Conservation (phyloP, 2,113 vertebrate genomes). For the Oophaga pumilio region DNA sequence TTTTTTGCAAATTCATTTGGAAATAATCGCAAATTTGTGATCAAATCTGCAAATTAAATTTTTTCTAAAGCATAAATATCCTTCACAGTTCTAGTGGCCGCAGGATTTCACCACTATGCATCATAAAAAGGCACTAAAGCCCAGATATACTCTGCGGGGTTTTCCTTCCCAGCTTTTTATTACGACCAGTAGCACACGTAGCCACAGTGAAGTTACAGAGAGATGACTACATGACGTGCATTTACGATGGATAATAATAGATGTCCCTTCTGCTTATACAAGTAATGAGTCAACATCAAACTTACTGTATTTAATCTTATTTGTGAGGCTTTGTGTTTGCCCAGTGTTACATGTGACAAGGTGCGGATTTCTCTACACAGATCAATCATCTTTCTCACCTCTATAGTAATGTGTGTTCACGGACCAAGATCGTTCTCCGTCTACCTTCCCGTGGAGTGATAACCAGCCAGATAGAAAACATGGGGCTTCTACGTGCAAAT, state of each 20-base stretch:
- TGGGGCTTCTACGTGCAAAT: background rate
- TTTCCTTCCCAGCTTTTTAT: background rate
- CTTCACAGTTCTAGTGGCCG: too few species aligned
- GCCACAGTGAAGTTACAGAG: background rate
- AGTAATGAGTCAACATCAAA: slow-evolving; percentile 22
- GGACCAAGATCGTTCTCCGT: background rate
- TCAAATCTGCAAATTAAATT: too few species aligned
- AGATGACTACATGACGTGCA: background rate
- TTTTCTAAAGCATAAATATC: too few species aligned
- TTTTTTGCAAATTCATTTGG: too few species aligned
- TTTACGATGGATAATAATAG: background rate
- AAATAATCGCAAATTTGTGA: too few species aligned
- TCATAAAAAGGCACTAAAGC: background rate
- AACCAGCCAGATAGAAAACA: slow-evolving; percentile 26
- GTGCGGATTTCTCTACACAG: slow-evolving; percentile 33
- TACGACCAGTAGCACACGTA: background rate
- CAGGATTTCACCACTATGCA: background rate
- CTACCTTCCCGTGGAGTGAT: slow-evolving; percentile 43
- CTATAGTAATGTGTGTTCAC: slow-evolving; percentile 1
- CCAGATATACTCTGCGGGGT: background rate
- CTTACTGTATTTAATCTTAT: slow-evolving; percentile 30
- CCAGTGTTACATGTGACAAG: slow-evolving; percentile 32
- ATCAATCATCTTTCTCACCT: slow-evolving; percentile 25
- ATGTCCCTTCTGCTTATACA: slow-evolving; percentile 30
- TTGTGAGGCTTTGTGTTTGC: slow-evolving; percentile 27